Evolutionary conservation across 1,140 invertebrate species (phyloP).

Genomic region (Panagrolaimus sp.): DNA sequence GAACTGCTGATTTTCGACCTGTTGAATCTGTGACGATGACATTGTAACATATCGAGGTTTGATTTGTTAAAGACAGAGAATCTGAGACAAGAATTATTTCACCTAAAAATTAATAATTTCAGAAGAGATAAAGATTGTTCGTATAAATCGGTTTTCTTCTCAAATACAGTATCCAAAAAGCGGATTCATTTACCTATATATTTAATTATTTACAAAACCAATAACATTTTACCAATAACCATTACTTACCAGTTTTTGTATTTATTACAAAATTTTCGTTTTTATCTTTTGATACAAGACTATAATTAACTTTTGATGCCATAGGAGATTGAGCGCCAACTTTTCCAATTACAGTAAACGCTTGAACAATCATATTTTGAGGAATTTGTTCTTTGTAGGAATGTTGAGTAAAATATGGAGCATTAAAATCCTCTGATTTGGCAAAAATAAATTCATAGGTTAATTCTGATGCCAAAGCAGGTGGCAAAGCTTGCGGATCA

Average conservation of each 20-base stretch:
- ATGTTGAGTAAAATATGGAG: not conserved
- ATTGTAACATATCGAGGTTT: not conserved
- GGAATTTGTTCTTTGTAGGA: not conserved
- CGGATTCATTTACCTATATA: no score
- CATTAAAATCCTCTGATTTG: not conserved
- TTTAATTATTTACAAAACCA: no score
- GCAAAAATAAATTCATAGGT: conserved; percentile 10
- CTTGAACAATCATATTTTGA: not conserved
- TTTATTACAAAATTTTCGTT: not conserved
- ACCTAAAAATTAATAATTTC: conserved; percentile 12
- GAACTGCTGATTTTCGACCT: not conserved
- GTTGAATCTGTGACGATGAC: not conserved
- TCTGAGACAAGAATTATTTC: not conserved
- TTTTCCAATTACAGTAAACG: not conserved
- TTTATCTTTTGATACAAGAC: not conserved
- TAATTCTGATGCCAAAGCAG: conserved; percentile 6
- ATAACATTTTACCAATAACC: no score
- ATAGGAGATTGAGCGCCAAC: not conserved
- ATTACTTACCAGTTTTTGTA: not conserved
- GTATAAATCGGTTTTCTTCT: not conserved
- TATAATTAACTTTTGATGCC: not conserved
- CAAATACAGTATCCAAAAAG: no score
- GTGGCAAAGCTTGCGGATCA: not conserved
- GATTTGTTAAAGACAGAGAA: not conserved
- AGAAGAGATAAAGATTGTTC: no score